These are phyloP conservation scores for Escarpia spicata DNA, from an alignment of 2,888 invertebrate species.

Conservation along the genomic window DNA sequence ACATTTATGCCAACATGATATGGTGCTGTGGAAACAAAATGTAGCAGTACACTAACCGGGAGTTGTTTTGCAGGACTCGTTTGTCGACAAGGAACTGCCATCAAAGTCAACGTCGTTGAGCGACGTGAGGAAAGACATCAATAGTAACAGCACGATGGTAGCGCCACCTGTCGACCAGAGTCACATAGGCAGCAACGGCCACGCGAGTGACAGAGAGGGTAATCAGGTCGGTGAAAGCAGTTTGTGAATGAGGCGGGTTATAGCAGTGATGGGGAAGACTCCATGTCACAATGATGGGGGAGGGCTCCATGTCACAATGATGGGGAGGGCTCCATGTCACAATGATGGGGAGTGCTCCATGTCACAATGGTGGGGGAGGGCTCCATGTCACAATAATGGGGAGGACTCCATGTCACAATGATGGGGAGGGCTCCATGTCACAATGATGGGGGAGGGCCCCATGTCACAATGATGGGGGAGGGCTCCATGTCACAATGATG, in stretches of 20 bases:
- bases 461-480: too few relatives aligned
- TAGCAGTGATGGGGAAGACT: too few relatives aligned
- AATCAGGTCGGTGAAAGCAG: background rate
- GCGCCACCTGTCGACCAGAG: background rate
- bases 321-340: too few relatives aligned
- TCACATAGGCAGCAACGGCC: conserved; percentile 10
- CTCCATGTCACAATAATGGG: too few relatives aligned
- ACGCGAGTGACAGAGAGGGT: background rate
- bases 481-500: too few relatives aligned
- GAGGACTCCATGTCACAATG: too few relatives aligned
- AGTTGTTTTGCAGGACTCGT: background rate
- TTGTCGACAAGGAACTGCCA: background rate
- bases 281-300: too few relatives aligned
- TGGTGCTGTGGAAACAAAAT: background rate
- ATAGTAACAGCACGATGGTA: background rate
- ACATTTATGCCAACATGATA: background rate
- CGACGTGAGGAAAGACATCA: background rate
- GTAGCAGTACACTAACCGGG: background rate
- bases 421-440: too few relatives aligned
- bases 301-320: too few relatives aligned
- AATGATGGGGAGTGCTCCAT: too few relatives aligned
- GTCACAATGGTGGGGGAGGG: too few relatives aligned
- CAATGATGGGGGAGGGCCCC: too few relatives aligned
- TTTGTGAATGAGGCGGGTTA: background rate
- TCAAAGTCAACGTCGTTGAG: background rate